Percentiles rank a stretch among this genome's conserved stretches.
phyloP scores from a whole-genome alignment of 2,113 vertebrate species.

The Gobius niger region DNA sequence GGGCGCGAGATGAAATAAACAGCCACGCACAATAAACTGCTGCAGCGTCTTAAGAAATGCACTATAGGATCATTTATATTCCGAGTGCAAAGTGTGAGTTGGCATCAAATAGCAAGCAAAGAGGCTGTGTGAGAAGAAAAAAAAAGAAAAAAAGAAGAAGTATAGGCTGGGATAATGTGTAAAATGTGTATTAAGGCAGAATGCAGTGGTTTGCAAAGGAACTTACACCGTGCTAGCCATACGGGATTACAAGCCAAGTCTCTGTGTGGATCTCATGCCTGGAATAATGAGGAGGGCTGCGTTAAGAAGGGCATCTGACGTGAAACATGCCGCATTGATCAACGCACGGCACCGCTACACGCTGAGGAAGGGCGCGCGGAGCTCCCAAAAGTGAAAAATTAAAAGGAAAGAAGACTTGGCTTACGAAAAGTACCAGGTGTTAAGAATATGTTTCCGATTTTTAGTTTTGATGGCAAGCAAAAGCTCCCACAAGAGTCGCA shows the following conservation, averaged over 20 bases:
- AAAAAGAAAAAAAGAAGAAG: not conserved
- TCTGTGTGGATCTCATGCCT: not conserved
- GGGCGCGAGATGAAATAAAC: conserved; percentile 24
- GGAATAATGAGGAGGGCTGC: not conserved
- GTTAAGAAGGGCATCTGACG: too few relatives aligned
- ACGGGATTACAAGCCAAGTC: not conserved
- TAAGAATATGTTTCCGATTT: too few relatives aligned
- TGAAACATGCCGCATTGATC: too few relatives aligned
- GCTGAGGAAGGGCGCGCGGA: too few relatives aligned
- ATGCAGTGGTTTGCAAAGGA: not conserved
- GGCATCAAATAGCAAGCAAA: conserved; percentile 3
- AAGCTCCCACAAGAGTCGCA: too few relatives aligned
- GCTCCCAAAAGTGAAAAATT: too few relatives aligned
- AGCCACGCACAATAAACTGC: conserved; percentile 34
- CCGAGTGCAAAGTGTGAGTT: not conserved
- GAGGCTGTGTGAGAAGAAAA: not conserved
- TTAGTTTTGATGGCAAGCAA: too few relatives aligned
- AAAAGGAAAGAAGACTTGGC: too few relatives aligned
- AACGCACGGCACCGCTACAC: too few relatives aligned
- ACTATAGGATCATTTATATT: conserved; percentile 11
- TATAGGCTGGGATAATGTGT: not conserved
- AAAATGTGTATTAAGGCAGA: not conserved
- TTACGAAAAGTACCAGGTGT: too few relatives aligned
- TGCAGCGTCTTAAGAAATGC: conserved; percentile 15
- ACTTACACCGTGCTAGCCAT: not conserved